Percentiles rank a stretch among this genome's conserved stretches.
Conservation (phyloP, 2,113 vertebrate species). For the Typhlomys cinereus region DNA sequence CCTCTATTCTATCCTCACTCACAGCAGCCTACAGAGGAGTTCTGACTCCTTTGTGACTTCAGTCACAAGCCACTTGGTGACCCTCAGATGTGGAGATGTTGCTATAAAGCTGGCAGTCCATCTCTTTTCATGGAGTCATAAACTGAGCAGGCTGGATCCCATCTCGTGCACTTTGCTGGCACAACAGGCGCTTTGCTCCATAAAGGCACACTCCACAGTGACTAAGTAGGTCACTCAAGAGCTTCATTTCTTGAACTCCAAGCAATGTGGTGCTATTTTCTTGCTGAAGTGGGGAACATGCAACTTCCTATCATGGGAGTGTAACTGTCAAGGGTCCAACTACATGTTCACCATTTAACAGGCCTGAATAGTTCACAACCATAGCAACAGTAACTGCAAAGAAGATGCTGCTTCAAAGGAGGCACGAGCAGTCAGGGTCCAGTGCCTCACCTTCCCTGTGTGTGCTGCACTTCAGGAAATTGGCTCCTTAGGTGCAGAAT, state of each 20-base stretch:
- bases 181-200: not conserved
- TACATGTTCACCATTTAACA: not conserved
- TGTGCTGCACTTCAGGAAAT: not conserved
- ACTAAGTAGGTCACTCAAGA: not conserved
- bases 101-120: not conserved
- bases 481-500: not conserved
- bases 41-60: not conserved
- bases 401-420: not conserved
- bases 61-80: not conserved
- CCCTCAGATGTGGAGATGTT: not conserved
- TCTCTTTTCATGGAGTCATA: not conserved
- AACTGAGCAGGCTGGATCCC: not conserved
- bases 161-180: not conserved
- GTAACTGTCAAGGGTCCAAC: not conserved
- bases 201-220: not conserved
- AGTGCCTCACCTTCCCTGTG: not conserved
- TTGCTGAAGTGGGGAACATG: not conserved
- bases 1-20: not conserved
- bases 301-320: not conserved
- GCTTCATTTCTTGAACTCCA: not conserved
- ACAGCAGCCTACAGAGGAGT: not conserved
- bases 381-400: not conserved
- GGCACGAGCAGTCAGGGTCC: not conserved
- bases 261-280: slow-evolving; percentile 22
- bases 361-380: not conserved